Conservation (phyloP, 2,113 vertebrate species). For the Siphamia tubifer region DNA sequence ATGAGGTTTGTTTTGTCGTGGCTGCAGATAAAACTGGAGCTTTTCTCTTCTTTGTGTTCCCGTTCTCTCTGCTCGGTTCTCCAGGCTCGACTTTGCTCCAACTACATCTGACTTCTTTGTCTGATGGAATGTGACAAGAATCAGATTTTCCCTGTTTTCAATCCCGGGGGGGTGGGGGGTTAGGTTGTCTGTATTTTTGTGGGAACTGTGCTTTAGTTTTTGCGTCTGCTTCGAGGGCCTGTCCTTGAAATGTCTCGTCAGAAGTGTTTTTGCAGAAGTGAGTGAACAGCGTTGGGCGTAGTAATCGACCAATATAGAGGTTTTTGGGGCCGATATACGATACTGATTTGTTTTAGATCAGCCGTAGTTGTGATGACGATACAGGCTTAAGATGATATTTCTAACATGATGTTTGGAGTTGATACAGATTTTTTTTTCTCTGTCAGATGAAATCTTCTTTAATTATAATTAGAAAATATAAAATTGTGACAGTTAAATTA, state of each 20-base stretch:
- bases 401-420: too few relatives aligned
- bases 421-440: too few relatives aligned
- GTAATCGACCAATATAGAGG: too few relatives aligned
- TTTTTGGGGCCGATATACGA: too few relatives aligned
- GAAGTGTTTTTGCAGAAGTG: background rate
- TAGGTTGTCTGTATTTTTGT: background rate
- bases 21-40: constrained; percentile 20
- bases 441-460: too few relatives aligned
- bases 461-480: too few relatives aligned
- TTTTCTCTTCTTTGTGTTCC: background rate
- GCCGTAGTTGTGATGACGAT: too few relatives aligned
- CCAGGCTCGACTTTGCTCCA: constrained; percentile 44
- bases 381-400: too few relatives aligned
- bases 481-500: too few relatives aligned
- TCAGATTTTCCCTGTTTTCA: constrained; percentile 17
- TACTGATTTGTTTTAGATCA: too few relatives aligned
- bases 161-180: background rate
- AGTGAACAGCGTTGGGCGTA: constrained; percentile 10
- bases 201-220: background rate
- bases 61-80: background rate
- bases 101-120: constrained; percentile 47
- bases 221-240: background rate
- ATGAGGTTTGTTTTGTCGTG: background rate
- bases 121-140: constrained; percentile 66
- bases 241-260: constrained; percentile 39